These are phyloP conservation scores for Lycorma delicatula DNA, from an alignment of 1,140 invertebrate species.

Conservation along the genomic window DNA sequence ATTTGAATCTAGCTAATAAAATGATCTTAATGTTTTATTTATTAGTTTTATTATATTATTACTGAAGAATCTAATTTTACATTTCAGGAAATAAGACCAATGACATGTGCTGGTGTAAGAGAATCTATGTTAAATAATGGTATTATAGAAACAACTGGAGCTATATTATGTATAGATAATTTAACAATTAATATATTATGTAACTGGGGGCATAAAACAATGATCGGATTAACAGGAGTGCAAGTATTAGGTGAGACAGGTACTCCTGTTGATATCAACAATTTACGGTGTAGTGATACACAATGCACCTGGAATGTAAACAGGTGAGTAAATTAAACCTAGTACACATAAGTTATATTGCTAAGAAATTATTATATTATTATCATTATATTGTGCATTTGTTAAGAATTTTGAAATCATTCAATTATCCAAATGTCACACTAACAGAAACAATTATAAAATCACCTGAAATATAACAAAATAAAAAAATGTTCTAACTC, in stretches of 20 bases:
- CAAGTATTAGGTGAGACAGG: slow-evolving; percentile 40
- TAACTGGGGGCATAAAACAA: slow-evolving; percentile 22
- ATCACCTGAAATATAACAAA: no score
- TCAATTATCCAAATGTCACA: no score
- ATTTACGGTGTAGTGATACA: slow-evolving; percentile 12
- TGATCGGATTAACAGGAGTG: slow-evolving; percentile 44
- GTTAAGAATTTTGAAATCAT: no score
- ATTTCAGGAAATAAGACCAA: slow-evolving; percentile 26
- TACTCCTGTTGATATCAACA: slow-evolving; percentile 27
- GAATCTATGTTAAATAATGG: not conserved
- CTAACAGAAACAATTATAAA: no score
- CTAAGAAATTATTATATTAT: no score
- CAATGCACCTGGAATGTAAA: not conserved
- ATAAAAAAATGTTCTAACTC: no score
- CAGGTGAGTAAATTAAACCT: slow-evolving; percentile 10
- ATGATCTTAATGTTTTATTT: no score
- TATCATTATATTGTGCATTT: no score
- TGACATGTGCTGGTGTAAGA: slow-evolving; percentile 23
- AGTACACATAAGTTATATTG: no score
- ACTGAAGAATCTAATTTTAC: no score
- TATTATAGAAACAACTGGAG: slow-evolving; percentile 16
- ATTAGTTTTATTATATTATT: no score
- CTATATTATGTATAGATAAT: slow-evolving; percentile 24
- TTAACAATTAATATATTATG: slow-evolving; percentile 19
- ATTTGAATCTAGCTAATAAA: no score